Conservation (phyloP, 2,797 vertebrate genomes). For the Darevskia mixta region DNA sequence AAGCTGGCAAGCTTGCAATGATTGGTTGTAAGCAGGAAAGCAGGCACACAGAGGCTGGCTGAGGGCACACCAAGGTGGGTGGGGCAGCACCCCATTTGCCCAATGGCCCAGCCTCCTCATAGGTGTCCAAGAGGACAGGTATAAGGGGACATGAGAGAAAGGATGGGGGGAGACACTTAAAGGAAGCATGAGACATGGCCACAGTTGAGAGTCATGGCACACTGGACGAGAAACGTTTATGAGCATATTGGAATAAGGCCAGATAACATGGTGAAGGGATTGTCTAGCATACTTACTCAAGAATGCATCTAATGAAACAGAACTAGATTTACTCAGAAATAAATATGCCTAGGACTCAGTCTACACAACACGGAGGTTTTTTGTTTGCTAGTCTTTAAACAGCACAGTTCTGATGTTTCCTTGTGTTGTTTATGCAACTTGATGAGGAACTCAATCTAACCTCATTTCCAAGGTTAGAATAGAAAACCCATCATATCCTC, state of each 20-base stretch:
- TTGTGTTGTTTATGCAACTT: slow-evolving; percentile 11
- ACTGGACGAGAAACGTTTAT: background rate
- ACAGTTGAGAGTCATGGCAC: background rate
- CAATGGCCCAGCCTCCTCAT: too few relatives aligned
- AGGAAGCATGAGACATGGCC: background rate
- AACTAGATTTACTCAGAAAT: background rate
- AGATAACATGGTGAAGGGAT: background rate
- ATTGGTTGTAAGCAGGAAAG: too few relatives aligned
- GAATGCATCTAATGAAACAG: background rate
- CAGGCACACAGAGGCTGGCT: too few relatives aligned
- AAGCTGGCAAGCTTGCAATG: too few relatives aligned
- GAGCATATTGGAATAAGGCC: background rate
- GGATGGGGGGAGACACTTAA: background rate
- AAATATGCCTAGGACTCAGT: background rate
- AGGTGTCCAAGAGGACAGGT: background rate
- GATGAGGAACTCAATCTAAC: background rate
- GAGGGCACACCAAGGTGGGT: too few relatives aligned
- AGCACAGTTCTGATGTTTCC: background rate
- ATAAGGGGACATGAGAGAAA: background rate
- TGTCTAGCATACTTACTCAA: background rate
- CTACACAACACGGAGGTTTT: background rate
- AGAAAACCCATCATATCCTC: slow-evolving; percentile 45
- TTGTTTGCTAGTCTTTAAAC: background rate
- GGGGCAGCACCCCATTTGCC: too few relatives aligned
- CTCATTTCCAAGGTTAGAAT: slow-evolving; percentile 17